Base-by-base conservation (phyloP, 2,888 invertebrate genomes). In the Archips crataeganus region DNA sequence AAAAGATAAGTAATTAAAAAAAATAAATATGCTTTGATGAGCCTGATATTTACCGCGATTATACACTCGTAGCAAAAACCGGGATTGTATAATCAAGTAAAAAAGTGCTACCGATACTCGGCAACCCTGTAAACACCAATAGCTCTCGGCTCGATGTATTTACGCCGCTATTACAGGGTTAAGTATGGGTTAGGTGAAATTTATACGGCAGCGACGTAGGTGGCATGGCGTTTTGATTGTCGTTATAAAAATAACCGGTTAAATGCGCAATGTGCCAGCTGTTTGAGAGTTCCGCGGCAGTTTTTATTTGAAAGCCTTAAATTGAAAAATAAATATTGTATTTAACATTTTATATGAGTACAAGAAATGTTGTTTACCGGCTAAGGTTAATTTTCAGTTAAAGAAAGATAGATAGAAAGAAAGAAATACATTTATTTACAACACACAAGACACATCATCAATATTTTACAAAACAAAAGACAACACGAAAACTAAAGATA, bases 131-230 rank as follows among this genome's bases (percentile, higher is more conserved):
- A 3, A 49, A 13, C 39, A 15, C 9, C 73, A 63, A 72, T 72
- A 72, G 72, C 72, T 72, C 68, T 63, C 59, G 63, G 68, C 73
- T 59, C 61, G 71, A 67, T 71, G 73, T 73, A 73, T 73, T 73
- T 73, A 73, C 73, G 73, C 73, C 45, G 73, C 73, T 69, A 73
- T 73, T 73, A 73, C 73, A 57, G 73, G 73, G 73, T 64, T 73
- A 73, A 73, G 73, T 73, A 73, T 73, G 73, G 73, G 73, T 73
- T 73, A 68, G 73, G 73, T 73, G 73, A 73, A 73, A 72, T 72
- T 67, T 72, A 72, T 73, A 73, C 72, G 68, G 65, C 73, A 49
- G 72, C 72, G 54, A 49, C 73, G 73, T 73, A 73, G 73, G 73
- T 73, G 73, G 73, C 68, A 64, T 42, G 63, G 68, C 68, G 73